Evolutionary conservation across 2,113 vertebrate species (phyloP).

Genomic region (Syngnathus typhle): DNA sequence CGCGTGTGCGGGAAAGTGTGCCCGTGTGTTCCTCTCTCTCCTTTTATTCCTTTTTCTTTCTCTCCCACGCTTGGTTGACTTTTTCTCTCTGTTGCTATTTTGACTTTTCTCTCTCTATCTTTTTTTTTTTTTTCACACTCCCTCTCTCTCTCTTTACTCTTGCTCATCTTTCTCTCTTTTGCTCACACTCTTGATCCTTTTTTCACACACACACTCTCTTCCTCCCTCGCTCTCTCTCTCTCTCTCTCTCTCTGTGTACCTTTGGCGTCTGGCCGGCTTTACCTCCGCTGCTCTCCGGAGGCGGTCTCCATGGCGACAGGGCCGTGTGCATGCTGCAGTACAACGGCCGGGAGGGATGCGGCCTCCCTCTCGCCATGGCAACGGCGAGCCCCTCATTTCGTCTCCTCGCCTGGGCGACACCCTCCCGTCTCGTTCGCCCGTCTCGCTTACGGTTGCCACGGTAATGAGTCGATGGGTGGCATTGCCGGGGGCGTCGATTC

Average conservation of each 20-base stretch:
- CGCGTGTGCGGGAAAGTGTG: conserved; percentile 17
- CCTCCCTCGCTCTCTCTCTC: background rate
- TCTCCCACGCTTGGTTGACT: no score
- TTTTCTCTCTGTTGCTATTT: background rate
- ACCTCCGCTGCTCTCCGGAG: conserved; percentile 56
- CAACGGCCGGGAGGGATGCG: conserved; percentile 62
- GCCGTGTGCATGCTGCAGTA: conserved; percentile 68
- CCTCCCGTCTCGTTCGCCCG: conserved; percentile 9
- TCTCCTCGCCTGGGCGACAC: conserved; percentile 6
- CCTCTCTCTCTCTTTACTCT: background rate
- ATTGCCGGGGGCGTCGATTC: conserved; percentile 18
- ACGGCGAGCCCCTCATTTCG: conserved; percentile 42
- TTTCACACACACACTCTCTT: background rate
- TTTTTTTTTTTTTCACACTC: background rate
- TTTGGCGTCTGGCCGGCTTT: conserved; percentile 22
- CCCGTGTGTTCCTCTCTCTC: background rate
- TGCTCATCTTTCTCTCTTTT: background rate
- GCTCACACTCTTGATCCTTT: background rate
- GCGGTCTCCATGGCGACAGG: conserved; percentile 76
- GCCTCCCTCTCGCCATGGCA: conserved; percentile 68
- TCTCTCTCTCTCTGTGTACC: conserved; percentile 5
- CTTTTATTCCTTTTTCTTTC: background rate
- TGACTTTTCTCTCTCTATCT: background rate
- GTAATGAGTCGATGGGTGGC: conserved; percentile 13
- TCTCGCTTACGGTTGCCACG: conserved; percentile 12